Percentiles rank a stretch among this genome's conserved stretches.
phyloP scores from a whole-genome alignment of 1,140 invertebrate species.

The Drosophila lini region DNA sequence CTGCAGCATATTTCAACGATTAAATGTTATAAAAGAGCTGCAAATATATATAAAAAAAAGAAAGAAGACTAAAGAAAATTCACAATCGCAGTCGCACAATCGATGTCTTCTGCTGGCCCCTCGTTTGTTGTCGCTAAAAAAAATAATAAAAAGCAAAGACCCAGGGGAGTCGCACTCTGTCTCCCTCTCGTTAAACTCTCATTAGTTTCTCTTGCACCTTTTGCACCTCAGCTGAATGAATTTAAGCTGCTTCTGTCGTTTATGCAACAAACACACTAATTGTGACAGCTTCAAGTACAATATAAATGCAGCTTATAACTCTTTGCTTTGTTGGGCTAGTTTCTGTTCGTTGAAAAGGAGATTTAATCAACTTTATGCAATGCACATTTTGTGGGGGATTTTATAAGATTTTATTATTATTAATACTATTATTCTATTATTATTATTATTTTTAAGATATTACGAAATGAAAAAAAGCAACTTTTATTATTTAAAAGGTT shows the following conservation, averaged over 20 bases:
- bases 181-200: slow-evolving; percentile 14
- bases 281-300: slow-evolving; percentile 16
- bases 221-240: slow-evolving; percentile 7
- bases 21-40: slow-evolving; percentile 23
- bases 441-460: too few relatives aligned
- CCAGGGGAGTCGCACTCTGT: not conserved
- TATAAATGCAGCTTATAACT: not conserved
- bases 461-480: not conserved
- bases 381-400: not conserved
- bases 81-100: slow-evolving; percentile 23
- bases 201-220: slow-evolving; percentile 14
- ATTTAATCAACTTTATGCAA: slow-evolving; percentile 1
- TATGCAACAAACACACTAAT: slow-evolving; percentile 1
- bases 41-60: slow-evolving; percentile 3
- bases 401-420: too few relatives aligned
- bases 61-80: slow-evolving; percentile 9
- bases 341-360: not conserved
- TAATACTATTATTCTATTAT: too few relatives aligned
- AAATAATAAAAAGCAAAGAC: slow-evolving; percentile 19
- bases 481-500: too few relatives aligned
- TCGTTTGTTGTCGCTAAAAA: slow-evolving; percentile 30
- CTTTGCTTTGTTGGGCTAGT: not conserved
- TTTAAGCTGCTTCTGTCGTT: slow-evolving; percentile 12
- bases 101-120: slow-evolving; percentile 33
- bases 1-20: slow-evolving; percentile 49